Evolutionary conservation across 2,797 vertebrate species (phyloP).

Genomic region (Acanthopagrus latus): DNA sequence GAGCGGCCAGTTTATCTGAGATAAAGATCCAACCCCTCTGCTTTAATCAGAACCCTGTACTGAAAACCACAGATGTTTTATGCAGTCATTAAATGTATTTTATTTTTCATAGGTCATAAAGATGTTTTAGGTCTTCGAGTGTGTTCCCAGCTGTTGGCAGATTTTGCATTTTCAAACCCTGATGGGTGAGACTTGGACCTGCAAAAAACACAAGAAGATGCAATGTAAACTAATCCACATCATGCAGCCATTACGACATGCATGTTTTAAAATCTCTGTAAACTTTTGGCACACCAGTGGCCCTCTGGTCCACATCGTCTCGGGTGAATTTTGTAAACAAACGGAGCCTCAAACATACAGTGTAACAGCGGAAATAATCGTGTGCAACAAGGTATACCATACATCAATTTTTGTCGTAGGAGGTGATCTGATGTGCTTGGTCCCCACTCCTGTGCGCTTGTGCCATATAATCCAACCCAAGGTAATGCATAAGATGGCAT

Average conservation of each 20-base stretch:
- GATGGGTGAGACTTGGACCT: slow-evolving; percentile 42
- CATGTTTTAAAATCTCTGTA: slow-evolving; percentile 78
- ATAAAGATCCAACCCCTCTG: neutral
- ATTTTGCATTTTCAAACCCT: slow-evolving; percentile 49
- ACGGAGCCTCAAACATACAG: slow-evolving; percentile 58
- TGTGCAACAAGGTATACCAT: slow-evolving; percentile 65
- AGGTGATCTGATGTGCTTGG: slow-evolving; percentile 77
- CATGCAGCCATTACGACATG: slow-evolving; percentile 86
- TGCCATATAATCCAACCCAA: slow-evolving; percentile 64
- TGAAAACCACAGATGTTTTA: neutral
- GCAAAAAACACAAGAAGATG: slow-evolving; percentile 60
- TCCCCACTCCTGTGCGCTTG: slow-evolving; percentile 77
- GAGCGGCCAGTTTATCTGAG: neutral
- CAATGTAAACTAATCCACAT: slow-evolving; percentile 75
- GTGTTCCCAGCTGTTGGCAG: slow-evolving; percentile 58
- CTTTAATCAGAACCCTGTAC: slow-evolving; percentile 4
- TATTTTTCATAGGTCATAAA: neutral
- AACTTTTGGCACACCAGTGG: slow-evolving; percentile 69
- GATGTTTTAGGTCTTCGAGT: slow-evolving; percentile 25
- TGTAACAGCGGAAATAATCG: slow-evolving; percentile 66
- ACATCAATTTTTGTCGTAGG: slow-evolving; percentile 63
- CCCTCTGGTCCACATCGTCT: slow-evolving; percentile 45
- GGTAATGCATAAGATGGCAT: slow-evolving; percentile 71
- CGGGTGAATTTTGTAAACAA: slow-evolving; percentile 70
- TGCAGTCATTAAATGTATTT: slow-evolving; percentile 11